phyloP scores from a whole-genome alignment of 2,113 vertebrate species.

The Apteryx owenii region DNA sequence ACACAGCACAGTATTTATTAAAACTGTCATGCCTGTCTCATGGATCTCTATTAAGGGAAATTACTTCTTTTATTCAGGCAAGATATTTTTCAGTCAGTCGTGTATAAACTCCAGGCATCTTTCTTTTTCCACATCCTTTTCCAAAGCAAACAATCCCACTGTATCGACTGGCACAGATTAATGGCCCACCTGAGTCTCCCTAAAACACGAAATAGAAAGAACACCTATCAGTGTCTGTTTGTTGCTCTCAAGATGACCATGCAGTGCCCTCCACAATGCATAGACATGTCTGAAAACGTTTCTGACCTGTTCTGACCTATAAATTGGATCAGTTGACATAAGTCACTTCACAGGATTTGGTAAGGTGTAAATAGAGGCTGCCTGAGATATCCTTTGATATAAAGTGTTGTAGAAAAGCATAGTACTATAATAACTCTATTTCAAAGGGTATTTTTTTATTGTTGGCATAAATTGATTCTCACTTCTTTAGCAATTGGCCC shows the following conservation, averaged over 20 bases:
- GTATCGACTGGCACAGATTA: neutral
- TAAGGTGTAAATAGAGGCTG: neutral
- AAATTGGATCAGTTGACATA: neutral
- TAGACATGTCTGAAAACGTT: neutral
- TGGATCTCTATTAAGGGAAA: neutral
- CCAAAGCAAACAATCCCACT: neutral
- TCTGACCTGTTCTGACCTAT: neutral
- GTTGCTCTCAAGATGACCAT: neutral
- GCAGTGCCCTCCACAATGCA: neutral
- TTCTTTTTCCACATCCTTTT: neutral
- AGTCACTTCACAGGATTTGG: neutral
- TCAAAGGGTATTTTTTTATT: neutral
- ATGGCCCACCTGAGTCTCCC: neutral
- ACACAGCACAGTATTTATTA: neutral
- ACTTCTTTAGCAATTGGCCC: neutral
- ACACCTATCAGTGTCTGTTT: neutral
- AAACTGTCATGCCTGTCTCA: neutral
- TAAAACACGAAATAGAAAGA: neutral
- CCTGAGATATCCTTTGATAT: neutral
- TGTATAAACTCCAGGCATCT: neutral
- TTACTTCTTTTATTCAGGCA: neutral
- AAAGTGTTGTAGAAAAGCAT: neutral
- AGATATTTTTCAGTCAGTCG: neutral
- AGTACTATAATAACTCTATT: neutral
- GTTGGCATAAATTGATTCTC: neutral